A percentile compares a stretch with the other conserved stretches of the same genome.
phyloP scores from a whole-genome alignment of 2,797 vertebrate species.

The Malurus leucopterus region DNA sequence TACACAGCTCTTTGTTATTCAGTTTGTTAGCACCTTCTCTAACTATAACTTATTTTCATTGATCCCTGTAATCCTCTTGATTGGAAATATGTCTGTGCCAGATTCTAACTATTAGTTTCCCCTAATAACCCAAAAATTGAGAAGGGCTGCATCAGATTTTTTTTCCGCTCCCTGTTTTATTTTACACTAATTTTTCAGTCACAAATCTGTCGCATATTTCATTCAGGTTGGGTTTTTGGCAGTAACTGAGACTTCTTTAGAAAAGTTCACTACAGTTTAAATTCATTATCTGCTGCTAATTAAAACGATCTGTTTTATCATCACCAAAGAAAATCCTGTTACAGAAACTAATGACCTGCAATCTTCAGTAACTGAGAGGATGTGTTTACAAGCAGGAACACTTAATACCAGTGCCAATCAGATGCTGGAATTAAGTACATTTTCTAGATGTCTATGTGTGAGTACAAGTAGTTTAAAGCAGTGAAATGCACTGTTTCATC shows the following conservation, averaged over 20 bases:
- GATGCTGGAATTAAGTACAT: not conserved
- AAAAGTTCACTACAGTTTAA: conserved; percentile 29
- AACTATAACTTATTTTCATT: not conserved
- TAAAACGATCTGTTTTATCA: conserved; percentile 60
- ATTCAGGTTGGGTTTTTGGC: not conserved
- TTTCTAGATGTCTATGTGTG: not conserved
- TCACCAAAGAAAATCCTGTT: conserved; percentile 66
- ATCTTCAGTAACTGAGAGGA: not conserved
- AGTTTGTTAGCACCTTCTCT: not conserved
- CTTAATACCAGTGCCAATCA: not conserved
- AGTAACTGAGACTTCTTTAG: conserved; percentile 7
- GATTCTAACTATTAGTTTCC: not conserved
- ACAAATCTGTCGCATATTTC: not conserved
- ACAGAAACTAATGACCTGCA: conserved; percentile 44
- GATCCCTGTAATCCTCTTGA: not conserved
- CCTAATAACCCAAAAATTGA: not conserved
- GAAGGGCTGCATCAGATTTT: not conserved
- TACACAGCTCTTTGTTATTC: not conserved
- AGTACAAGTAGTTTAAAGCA: not conserved
- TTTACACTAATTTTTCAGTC: not conserved
- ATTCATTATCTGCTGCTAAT: conserved; percentile 66
- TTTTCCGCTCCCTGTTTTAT: not conserved
- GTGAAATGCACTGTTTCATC: not conserved
- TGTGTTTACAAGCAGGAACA: not conserved
- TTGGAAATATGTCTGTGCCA: not conserved